A percentile compares a stretch with the other conserved stretches of the same genome.
Evolutionary conservation across 2,888 invertebrate genomes (phyloP).

Genomic region (Rhamphomyia laevipes): DNA sequence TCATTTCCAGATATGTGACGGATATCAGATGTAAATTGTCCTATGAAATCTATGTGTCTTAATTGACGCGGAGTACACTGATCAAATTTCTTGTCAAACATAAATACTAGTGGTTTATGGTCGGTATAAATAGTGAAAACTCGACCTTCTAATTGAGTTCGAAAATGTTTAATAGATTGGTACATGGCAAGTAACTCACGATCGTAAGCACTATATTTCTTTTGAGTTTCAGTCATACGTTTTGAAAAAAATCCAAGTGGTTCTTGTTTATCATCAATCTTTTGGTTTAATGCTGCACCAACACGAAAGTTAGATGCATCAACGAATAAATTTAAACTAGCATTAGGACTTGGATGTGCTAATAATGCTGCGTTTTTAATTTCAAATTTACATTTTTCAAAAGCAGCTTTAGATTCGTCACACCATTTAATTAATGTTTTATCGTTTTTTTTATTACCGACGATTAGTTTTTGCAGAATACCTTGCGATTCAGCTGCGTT

Average conservation of each 20-base stretch:
- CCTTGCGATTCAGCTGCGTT: too few species aligned
- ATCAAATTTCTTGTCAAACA: constrained; percentile 17
- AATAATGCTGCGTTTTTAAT: neutral
- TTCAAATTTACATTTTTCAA: too few species aligned
- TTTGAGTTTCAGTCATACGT: constrained; percentile 22
- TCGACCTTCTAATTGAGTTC: constrained; percentile 27
- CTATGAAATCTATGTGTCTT: too few species aligned
- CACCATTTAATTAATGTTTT: neutral
- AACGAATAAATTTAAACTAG: constrained; percentile 23
- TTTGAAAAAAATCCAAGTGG: constrained; percentile 29
- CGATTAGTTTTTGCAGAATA: too few species aligned
- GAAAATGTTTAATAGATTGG: constrained; percentile 25
- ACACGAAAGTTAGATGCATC: too few species aligned
- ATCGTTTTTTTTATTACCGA: neutral
- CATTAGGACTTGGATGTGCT: neutral
- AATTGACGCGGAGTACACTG: too few species aligned
- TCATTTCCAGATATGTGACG: too few species aligned
- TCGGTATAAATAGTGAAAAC: constrained; percentile 12
- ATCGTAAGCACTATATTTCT: constrained; percentile 27
- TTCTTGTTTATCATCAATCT: constrained; percentile 18
- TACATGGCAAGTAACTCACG: constrained; percentile 17
- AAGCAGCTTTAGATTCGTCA: too few species aligned
- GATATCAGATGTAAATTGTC: too few species aligned
- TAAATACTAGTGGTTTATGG: constrained; percentile 22
- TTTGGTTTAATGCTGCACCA: constrained; percentile 28